Base-by-base conservation (phyloP, 2,797 vertebrate species). In the Urosaurus nigricauda region DNA sequence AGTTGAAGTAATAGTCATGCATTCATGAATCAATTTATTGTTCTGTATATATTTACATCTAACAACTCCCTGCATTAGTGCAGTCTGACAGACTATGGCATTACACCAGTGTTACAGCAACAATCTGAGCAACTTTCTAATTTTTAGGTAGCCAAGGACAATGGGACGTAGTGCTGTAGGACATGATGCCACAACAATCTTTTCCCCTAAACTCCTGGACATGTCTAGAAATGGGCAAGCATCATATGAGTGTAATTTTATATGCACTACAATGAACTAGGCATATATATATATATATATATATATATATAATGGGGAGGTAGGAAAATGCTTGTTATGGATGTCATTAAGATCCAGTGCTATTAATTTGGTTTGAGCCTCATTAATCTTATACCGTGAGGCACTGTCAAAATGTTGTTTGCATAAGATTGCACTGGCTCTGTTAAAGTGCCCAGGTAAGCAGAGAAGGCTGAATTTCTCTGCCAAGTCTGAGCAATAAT, bases 21-120 rank as follows among this genome's bases (percentile, higher is more conserved):
- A 83, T 65, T n/a, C 77, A 40, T 77, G 71, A 77, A 88, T n/a
- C 71, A 77, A n/a, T 43, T 47, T 29, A 35, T 74, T 89, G 40
- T 63, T 3, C 37, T 60, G 26, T 29, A 32, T 78, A 56, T 56
- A 77, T 68, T 73, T 87, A 83, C 37, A 88, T 63, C 35, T 83
- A 83, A 83, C 47, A 53, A 68, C 12, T 75, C 2, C 8, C 9
- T 80, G 60, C 40, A 63, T 51, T 35, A 35, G 7, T 35, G n/a
- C 8, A 60, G 17, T 16, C 24, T 81, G 85, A 12, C 37, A 79
- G 60, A 70, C 3, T 24, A 63, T 40, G 4, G 53, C 1, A 75
- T 75, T 65, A 63, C 26, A 74, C 14, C 0, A 51, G 47, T 19
- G 14, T 37, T 80, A 14, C 24, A 53, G 19, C 16, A 74, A 35